Percentiles rank a stretch among this genome's conserved stretches.
phyloP scores from a whole-genome alignment of 1,140 invertebrate species.

The Hesperophylax magnus region DNA sequence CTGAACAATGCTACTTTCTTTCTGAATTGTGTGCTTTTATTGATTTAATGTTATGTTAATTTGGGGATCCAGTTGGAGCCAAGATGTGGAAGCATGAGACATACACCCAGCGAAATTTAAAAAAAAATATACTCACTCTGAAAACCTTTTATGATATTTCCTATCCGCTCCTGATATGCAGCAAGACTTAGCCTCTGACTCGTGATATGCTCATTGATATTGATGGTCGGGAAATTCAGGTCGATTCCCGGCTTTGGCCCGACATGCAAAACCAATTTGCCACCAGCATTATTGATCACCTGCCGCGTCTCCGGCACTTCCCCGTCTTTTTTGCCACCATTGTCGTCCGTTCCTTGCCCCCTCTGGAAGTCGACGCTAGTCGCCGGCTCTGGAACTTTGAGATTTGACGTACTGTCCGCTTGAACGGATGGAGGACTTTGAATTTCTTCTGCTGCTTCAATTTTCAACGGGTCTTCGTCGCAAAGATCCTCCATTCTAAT shows the following conservation, averaged over 20 bases:
- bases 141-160: constrained; percentile 52
- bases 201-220: constrained; percentile 80
- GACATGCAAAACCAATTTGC: constrained; percentile 61
- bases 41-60: too few species aligned
- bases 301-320: constrained; percentile 22
- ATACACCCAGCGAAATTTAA: too few species aligned
- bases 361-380: constrained; percentile 5
- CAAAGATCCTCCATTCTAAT: background rate
- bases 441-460: background rate
- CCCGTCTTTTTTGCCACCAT: background rate
- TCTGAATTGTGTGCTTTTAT: too few species aligned
- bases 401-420: constrained; percentile 9
- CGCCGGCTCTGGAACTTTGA: constrained; percentile 11
- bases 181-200: constrained; percentile 82
- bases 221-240: constrained; percentile 79
- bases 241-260: constrained; percentile 69
- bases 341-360: background rate
- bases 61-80: too few species aligned
- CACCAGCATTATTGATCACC: constrained; percentile 50
- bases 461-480: constrained; percentile 19
- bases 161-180: constrained; percentile 79
- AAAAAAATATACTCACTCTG: too few species aligned
- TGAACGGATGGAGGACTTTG: constrained; percentile 4
- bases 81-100: too few species aligned
- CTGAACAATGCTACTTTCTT: too few species aligned